A percentile compares a stretch with the other conserved stretches of the same genome.
Conservation (phyloP, 2,113 vertebrate species). For the Marmota flaviventris region DNA sequence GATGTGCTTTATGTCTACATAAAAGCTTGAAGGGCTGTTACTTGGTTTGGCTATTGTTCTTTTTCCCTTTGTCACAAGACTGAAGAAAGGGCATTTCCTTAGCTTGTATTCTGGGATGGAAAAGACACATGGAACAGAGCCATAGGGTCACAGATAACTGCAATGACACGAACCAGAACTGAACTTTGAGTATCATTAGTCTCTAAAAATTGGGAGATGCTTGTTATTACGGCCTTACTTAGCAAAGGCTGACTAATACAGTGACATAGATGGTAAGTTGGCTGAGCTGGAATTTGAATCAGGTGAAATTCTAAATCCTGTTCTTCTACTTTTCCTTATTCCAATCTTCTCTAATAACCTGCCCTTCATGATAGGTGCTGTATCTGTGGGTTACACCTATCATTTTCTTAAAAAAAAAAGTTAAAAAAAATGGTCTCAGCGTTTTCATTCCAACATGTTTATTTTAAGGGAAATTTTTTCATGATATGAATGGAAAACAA, state of each 20-base stretch:
- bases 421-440: not conserved
- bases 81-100: not conserved
- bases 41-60: not conserved
- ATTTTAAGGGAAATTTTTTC: slow-evolving; percentile 27
- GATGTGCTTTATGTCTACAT: too few relatives aligned
- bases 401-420: not conserved
- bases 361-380: not conserved
- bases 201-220: not conserved
- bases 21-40: not conserved
- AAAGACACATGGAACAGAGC: not conserved
- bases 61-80: not conserved
- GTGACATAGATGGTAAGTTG: not conserved
- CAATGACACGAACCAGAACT: not conserved
- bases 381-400: not conserved
- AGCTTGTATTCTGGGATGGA: not conserved
- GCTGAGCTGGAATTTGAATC: not conserved
- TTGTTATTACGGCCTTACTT: slow-evolving; percentile 17
- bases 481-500: not conserved
- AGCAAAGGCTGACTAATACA: not conserved
- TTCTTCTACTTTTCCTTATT: not conserved
- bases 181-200: not conserved
- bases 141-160: not conserved
- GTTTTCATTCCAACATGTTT: slow-evolving; percentile 46
- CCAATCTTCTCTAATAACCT: not conserved
- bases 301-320: not conserved